These are phyloP conservation scores for Timema podura DNA, from an alignment of 2,888 invertebrate species.

Conservation along the genomic window DNA sequence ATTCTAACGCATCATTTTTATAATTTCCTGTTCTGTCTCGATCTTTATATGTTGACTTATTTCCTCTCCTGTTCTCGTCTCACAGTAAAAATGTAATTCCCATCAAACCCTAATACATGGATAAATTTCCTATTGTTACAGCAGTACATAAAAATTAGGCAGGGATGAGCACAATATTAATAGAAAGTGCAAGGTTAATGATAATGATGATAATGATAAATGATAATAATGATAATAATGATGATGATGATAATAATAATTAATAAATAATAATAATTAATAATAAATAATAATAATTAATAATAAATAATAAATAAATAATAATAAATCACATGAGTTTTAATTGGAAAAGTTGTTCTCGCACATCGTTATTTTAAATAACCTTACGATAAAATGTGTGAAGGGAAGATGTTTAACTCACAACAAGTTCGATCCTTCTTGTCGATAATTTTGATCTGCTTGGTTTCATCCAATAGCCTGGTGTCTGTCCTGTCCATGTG, in stretches of 20 bases:
- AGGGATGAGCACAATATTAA: too few species aligned
- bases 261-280: neutral
- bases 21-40: too few species aligned
- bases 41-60: too few species aligned
- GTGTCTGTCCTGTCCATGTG: constrained; percentile 67
- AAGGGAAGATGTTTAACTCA: constrained; percentile 40
- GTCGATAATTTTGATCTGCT: constrained; percentile 59
- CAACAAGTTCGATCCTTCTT: constrained; percentile 68
- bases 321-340: neutral
- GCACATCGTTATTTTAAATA: neutral
- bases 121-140: too few species aligned
- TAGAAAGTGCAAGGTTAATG: too few species aligned
- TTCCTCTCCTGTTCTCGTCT: too few species aligned
- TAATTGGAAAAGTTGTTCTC: neutral
- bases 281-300: neutral
- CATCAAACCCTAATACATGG: too few species aligned
- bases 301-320: neutral
- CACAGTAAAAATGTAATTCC: too few species aligned
- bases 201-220: neutral
- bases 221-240: neutral
- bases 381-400: constrained; percentile 15
- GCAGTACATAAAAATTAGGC: too few species aligned
- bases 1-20: too few species aligned
- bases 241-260: too few species aligned
- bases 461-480: constrained; percentile 63